Base-by-base conservation (phyloP, 2,797 vertebrate species). In the Tamandua tetradactyla region DNA sequence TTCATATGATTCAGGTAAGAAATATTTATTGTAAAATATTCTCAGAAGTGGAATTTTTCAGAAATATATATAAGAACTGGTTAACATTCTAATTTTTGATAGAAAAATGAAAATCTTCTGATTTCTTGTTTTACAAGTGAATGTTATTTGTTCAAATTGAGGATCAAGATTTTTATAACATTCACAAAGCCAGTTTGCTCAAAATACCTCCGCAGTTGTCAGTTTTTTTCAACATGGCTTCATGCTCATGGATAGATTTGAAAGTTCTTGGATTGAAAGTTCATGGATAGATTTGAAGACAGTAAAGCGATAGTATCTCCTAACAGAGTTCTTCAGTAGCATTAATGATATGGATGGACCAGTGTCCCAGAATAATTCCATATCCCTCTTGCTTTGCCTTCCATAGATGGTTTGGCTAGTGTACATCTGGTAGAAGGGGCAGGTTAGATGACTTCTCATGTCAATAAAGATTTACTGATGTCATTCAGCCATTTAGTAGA, bases 1-100 rank as follows among this genome's bases (percentile, higher is more conserved):
- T 99, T 98, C 99, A 99, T 98, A 99, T 99, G 99, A 98, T 99
- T 97, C 99, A 99, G 99, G 99, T 99, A 97, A 98, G 95, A 95
- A 22, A 74, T 95, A 72, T 96, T 92, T 83, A 94, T 92, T 95
- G 55, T 40, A 95, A 91, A 55, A 81, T 74, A 47, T 30, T 91
- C 55, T 96, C 96, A 97, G 85, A 93, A 94, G 76, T 23, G 18
- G 81, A 23, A 37, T 76, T 69, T 81, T 95, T 82, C 35, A 94
- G 18, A 90, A 85, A 64, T 49, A 85, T 76, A 0, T 83, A 30
- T 81, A 37, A 79, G 64, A 59, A 76, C 62, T 78, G 2, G 7
- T 42, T 40, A 23, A 22, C 83, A 42, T 52, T 95, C 27, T 78
- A 80, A 82, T 14, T 74, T 93, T 35, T 35, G 52, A 83, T 84